A percentile compares a stretch with the other conserved stretches of the same genome.
phyloP scores from a whole-genome alignment of 2,888 invertebrate genomes.

The Caenorhabditis sinica region DNA sequence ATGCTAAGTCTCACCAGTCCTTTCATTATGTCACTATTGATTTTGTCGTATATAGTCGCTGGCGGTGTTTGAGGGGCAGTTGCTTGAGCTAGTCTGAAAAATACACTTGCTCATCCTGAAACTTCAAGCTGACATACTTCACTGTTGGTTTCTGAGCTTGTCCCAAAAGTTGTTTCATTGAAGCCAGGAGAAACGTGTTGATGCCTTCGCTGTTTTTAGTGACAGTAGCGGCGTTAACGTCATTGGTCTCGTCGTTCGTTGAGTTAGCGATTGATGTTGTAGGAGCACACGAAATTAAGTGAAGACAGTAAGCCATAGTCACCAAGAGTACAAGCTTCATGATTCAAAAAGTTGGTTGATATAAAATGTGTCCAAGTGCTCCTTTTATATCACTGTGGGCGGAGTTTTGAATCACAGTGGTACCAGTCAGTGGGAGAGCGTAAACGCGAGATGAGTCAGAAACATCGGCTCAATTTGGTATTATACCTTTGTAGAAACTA shows the following conservation, averaged over 20 bases:
- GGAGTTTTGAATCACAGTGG: background rate
- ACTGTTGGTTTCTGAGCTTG: too few species aligned
- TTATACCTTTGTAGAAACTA: constrained; percentile 30
- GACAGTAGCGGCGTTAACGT: too few species aligned
- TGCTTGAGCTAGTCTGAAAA: too few species aligned
- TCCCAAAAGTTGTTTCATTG: too few species aligned
- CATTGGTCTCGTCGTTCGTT: background rate
- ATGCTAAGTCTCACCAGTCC: too few species aligned
- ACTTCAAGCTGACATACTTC: too few species aligned
- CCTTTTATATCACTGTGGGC: constrained; percentile 30
- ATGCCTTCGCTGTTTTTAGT: too few species aligned
- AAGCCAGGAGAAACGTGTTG: too few species aligned
- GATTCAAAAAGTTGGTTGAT: constrained; percentile 17
- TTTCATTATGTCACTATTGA: too few species aligned
- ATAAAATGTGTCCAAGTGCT: background rate
- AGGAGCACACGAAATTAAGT: background rate
- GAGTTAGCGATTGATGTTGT: background rate
- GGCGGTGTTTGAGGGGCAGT: too few species aligned
- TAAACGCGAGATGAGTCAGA: constrained; percentile 29
- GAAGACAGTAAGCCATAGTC: background rate
- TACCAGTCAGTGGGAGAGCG: constrained; percentile 25
- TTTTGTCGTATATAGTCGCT: too few species aligned
- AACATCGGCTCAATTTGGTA: constrained; percentile 7
- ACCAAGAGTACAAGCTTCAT: constrained; percentile 22
- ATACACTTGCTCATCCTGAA: too few species aligned